phyloP scores from a whole-genome alignment of 2,113 vertebrate genomes.

The Leucopsar rothschildi region DNA sequence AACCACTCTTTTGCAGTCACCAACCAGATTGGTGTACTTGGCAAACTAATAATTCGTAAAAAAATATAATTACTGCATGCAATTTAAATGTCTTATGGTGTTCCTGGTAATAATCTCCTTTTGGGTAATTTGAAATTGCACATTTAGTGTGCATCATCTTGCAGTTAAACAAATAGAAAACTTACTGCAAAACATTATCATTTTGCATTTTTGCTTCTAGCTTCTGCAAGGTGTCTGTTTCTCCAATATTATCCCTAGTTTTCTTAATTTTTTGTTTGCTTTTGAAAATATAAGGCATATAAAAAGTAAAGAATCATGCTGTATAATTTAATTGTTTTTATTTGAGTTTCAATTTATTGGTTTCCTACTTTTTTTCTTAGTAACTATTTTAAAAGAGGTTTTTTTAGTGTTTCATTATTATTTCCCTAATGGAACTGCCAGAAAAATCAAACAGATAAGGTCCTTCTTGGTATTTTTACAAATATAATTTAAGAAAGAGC shows the following conservation, averaged over 20 bases:
- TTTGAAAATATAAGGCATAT: not conserved
- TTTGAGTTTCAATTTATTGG: not conserved
- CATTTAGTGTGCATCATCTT: not conserved
- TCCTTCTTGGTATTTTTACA: not conserved
- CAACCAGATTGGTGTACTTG: not conserved
- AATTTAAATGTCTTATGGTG: not conserved
- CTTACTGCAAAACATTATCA: not conserved
- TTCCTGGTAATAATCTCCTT: not conserved
- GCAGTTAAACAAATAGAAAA: not conserved
- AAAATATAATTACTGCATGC: not conserved
- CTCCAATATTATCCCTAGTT: not conserved
- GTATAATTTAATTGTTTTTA: not conserved
- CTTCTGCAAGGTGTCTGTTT: not conserved
- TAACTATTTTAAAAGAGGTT: not conserved
- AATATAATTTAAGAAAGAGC: not conserved
- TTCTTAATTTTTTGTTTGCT: not conserved
- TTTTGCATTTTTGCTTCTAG: not conserved
- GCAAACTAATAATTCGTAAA: not conserved
- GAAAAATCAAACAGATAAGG: not conserved
- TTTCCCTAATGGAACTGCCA: not conserved
- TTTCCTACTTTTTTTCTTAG: not conserved
- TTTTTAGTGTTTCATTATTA: not conserved
- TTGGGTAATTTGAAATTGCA: not conserved
- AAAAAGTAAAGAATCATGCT: not conserved
- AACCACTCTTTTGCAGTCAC: not conserved